phyloP scores from a whole-genome alignment of 2,888 invertebrate species.

The Entomobrya multifasciata region DNA sequence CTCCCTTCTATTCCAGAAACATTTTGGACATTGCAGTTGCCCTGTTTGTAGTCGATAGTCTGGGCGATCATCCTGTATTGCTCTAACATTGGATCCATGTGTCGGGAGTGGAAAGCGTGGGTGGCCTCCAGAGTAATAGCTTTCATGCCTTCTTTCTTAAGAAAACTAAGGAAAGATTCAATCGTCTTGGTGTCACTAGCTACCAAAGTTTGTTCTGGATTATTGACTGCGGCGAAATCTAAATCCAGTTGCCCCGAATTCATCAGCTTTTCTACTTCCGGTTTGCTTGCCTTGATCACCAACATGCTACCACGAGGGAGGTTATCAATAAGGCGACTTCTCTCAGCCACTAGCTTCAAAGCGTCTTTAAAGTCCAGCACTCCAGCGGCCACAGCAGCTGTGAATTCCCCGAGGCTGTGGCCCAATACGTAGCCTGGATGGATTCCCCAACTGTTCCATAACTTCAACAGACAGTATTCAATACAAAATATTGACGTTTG shows the following conservation, averaged over 20 bases:
- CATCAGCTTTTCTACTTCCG: slow-evolving; percentile 16
- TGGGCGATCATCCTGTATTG: slow-evolving; percentile 21
- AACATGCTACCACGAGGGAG: slow-evolving; percentile 72
- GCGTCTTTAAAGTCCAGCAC: slow-evolving; percentile 68
- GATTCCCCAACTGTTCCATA: slow-evolving; percentile 72
- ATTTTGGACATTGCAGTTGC: slow-evolving; percentile 2
- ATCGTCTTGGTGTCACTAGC: slow-evolving; percentile 51
- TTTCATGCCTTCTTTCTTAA: slow-evolving; percentile 34
- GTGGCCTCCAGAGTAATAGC: slow-evolving; percentile 29
- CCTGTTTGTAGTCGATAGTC: not conserved
- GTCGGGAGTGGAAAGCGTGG: slow-evolving; percentile 67
- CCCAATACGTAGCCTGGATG: slow-evolving; percentile 70
- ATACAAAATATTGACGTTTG: slow-evolving; percentile 71
- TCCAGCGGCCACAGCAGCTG: slow-evolving; percentile 69
- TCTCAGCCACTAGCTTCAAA: slow-evolving; percentile 66
- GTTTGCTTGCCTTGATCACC: slow-evolving; percentile 64
- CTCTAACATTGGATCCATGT: slow-evolving; percentile 68
- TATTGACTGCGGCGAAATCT: slow-evolving; percentile 72
- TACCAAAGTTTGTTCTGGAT: slow-evolving; percentile 71
- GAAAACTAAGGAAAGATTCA: not conserved
- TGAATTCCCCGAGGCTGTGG: slow-evolving; percentile 73
- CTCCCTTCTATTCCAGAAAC: slow-evolving; percentile 65
- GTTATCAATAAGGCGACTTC: slow-evolving; percentile 70
- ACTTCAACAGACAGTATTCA: slow-evolving; percentile 63
- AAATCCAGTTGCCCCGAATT: slow-evolving; percentile 5